Percentiles rank a stretch among this genome's conserved stretches.
These are phyloP conservation scores for Copsychus sechellarum DNA, from an alignment of 2,113 vertebrate species.

Conservation along the genomic window DNA sequence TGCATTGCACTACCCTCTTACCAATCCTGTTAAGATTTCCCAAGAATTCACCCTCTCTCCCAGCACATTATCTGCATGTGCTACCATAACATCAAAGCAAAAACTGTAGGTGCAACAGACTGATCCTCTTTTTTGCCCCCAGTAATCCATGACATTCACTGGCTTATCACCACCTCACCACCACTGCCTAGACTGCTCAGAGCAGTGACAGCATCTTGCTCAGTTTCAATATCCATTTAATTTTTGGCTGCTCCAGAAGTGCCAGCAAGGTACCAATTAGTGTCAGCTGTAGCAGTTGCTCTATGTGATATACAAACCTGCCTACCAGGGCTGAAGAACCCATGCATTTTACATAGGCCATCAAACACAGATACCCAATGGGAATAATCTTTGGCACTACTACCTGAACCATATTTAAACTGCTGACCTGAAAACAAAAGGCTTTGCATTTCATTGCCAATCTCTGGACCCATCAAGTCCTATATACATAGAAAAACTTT, in stretches of 20 bases:
- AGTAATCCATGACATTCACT: neutral
- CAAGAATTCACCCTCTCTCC: neutral
- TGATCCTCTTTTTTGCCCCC: neutral
- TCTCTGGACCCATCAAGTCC: constrained; percentile 11
- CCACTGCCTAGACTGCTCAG: neutral
- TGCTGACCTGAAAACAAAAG: constrained; percentile 46
- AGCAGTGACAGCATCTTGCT: neutral
- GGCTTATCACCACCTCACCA: neutral
- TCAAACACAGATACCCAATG: constrained; percentile 1
- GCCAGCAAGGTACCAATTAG: constrained; percentile 28
- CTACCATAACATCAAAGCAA: neutral
- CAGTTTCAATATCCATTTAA: neutral
- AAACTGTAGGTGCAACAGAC: neutral
- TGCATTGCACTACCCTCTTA: neutral
- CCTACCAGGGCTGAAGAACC: neutral
- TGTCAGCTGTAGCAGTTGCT: constrained; percentile 34
- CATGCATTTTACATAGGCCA: constrained; percentile 20
- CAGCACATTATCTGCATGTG: neutral
- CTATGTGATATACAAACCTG: neutral
- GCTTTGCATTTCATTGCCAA: constrained; percentile 4
- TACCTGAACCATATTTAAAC: constrained; percentile 20
- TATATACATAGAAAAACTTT: neutral
- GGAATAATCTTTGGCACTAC: constrained; percentile 19
- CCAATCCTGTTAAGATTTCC: neutral
- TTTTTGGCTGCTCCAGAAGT: constrained; percentile 20